Conservation (phyloP, 2,888 invertebrate genomes). For the Criorhina ranunculi region DNA sequence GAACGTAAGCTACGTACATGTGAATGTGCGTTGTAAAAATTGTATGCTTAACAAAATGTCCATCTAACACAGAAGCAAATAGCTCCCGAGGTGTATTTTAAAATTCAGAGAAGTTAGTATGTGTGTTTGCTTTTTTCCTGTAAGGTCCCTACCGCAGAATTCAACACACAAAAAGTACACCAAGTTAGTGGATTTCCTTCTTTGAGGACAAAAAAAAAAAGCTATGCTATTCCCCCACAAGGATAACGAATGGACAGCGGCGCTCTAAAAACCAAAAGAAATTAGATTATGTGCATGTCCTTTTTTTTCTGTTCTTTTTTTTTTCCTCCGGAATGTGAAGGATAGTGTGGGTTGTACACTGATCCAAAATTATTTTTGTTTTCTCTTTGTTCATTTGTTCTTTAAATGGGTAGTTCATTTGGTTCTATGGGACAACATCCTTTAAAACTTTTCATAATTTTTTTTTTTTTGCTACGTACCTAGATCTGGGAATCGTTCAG, state of each 20-base stretch:
- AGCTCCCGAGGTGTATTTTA: constrained; percentile 66
- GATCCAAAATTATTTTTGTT: constrained; percentile 30
- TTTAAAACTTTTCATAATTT: constrained; percentile 24
- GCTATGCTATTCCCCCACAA: constrained; percentile 22
- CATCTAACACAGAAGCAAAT: constrained; percentile 68
- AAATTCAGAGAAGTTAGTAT: constrained; percentile 66
- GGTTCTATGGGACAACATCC: constrained; percentile 34
- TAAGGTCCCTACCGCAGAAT: constrained; percentile 4
- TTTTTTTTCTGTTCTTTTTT: constrained; percentile 16
- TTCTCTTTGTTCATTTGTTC: constrained; percentile 55
- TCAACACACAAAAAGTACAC: constrained; percentile 11
- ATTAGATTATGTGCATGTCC: constrained; percentile 66
- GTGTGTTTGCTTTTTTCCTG: constrained; percentile 11
- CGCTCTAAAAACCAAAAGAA: constrained; percentile 59
- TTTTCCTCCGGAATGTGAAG: constrained; percentile 17
- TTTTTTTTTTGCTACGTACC: constrained; percentile 15
- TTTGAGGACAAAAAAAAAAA: constrained; percentile 24
- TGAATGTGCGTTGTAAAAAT: constrained; percentile 48
- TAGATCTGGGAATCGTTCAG: constrained; percentile 36
- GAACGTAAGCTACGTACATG: not conserved
- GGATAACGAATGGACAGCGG: constrained; percentile 44
- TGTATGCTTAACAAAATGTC: constrained; percentile 70
- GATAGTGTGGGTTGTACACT: constrained; percentile 36
- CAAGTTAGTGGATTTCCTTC: constrained; percentile 7
- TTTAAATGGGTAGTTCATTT: constrained; percentile 56